Conservation (phyloP, 2,113 vertebrate species). For the Aegotheles bennettii region DNA sequence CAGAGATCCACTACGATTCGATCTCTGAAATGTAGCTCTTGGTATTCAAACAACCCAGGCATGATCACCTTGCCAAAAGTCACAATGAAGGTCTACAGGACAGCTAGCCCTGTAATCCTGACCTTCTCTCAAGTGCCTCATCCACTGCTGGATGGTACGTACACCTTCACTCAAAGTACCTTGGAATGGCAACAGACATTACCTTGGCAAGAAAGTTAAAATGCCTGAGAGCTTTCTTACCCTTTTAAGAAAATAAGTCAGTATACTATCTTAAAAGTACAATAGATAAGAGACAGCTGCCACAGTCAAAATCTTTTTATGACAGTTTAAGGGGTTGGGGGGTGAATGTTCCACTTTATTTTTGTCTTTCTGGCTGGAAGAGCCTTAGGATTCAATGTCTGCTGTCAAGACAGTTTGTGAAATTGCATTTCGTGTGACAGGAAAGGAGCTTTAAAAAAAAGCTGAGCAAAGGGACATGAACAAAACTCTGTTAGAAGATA, state of each 20-base stretch:
- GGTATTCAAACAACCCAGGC: not conserved
- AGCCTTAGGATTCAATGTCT: conserved; percentile 12
- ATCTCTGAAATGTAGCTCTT: not conserved
- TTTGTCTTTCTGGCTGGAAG: conserved; percentile 14
- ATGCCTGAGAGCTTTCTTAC: not conserved
- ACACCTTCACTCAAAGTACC: not conserved
- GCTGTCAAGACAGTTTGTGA: not conserved
- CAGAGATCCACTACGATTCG: not conserved
- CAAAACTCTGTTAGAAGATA: conserved; percentile 22
- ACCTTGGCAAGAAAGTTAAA: not conserved
- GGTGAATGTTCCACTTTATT: not conserved
- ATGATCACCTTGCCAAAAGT: not conserved
- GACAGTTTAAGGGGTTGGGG: not conserved
- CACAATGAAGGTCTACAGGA: not conserved
- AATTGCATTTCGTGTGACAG: conserved; percentile 35
- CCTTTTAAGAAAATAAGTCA: conserved; percentile 10
- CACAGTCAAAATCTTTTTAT: conserved; percentile 11
- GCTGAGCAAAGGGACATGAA: not conserved
- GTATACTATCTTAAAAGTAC: conserved; percentile 4
- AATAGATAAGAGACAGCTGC: not conserved
- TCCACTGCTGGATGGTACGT: not conserved
- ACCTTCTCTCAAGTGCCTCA: not conserved
- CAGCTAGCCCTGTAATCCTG: not conserved
- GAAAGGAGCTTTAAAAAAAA: not conserved
- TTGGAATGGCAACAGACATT: not conserved